Percentiles rank a stretch among this genome's conserved stretches.
phyloP scores from a whole-genome alignment of 2,888 invertebrate species.

The Zhuqinia jingwanae region DNA sequence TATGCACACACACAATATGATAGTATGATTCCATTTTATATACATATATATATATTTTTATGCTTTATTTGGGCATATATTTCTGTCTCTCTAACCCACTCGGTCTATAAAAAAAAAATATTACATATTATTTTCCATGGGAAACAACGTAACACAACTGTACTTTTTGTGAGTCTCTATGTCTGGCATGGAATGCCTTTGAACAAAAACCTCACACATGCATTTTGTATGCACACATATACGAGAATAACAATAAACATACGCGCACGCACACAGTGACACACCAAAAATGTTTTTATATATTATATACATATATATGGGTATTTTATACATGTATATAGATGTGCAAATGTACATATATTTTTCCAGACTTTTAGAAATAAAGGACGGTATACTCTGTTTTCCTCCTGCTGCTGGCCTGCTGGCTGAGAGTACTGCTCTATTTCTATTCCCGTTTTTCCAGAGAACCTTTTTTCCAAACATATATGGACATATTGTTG shows the following conservation, averaged over 20 bases:
- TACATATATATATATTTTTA: too few relatives aligned
- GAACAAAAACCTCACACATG: conserved; percentile 31
- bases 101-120: conserved; percentile 20
- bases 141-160: conserved; percentile 45
- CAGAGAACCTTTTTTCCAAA: conserved; percentile 39
- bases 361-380: too few relatives aligned
- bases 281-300: conserved; percentile 28
- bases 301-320: too few relatives aligned
- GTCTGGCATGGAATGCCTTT: conserved; percentile 40
- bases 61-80: conserved; percentile 22
- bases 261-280: conserved; percentile 12
- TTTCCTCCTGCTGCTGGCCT: too few relatives aligned
- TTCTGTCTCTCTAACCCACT: not conserved
- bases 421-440: too few relatives aligned
- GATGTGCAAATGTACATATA: too few relatives aligned
- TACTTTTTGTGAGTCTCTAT: conserved; percentile 59
- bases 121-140: conserved; percentile 43
- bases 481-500: not conserved
- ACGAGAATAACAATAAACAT: not conserved
- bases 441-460: conserved; percentile 51
- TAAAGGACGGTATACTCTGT: conserved; percentile 9
- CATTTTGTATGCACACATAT: not conserved
- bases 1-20: conserved; percentile 33
- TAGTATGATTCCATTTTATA: conserved; percentile 1
- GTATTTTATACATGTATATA: too few relatives aligned